phyloP scores from a whole-genome alignment of 2,797 vertebrate genomes.

The Lagorchestes hirsutus region DNA sequence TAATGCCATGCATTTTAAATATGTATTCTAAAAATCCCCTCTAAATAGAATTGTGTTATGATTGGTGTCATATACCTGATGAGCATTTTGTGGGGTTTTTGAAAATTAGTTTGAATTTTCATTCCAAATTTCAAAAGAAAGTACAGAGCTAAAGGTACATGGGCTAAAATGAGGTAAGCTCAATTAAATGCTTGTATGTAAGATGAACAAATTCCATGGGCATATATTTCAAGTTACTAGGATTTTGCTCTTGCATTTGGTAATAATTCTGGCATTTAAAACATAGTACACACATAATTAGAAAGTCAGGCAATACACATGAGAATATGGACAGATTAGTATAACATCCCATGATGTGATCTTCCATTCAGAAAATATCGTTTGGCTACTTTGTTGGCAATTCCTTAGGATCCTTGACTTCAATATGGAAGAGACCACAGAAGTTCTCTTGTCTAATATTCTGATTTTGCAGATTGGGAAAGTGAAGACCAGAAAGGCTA shows the following conservation, averaged over 20 bases:
- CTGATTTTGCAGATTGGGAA: not conserved
- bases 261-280: not conserved
- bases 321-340: conserved; percentile 62
- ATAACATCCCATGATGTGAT: conserved; percentile 46
- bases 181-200: not conserved
- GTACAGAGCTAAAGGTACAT: not conserved
- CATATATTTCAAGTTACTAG: conserved; percentile 40
- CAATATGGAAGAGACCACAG: not conserved
- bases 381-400: conserved; percentile 50
- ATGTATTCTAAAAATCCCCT: conserved; percentile 58
- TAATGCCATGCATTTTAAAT: conserved; percentile 54
- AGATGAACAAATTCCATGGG: conserved; percentile 20
- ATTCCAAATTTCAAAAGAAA: conserved; percentile 42
- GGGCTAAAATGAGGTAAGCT: not conserved
- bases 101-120: not conserved
- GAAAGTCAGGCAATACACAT: conserved; percentile 14
- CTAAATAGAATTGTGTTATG: conserved; percentile 38
- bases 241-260: not conserved
- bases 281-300: conserved; percentile 4
- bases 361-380: conserved; percentile 55
- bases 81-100: conserved; percentile 19
- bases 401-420: conserved; percentile 30
- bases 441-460: not conserved
- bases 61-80: conserved; percentile 35
- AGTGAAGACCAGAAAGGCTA: not conserved